phyloP scores from a whole-genome alignment of 2,888 invertebrate species.

The Eledone cirrhosa region DNA sequence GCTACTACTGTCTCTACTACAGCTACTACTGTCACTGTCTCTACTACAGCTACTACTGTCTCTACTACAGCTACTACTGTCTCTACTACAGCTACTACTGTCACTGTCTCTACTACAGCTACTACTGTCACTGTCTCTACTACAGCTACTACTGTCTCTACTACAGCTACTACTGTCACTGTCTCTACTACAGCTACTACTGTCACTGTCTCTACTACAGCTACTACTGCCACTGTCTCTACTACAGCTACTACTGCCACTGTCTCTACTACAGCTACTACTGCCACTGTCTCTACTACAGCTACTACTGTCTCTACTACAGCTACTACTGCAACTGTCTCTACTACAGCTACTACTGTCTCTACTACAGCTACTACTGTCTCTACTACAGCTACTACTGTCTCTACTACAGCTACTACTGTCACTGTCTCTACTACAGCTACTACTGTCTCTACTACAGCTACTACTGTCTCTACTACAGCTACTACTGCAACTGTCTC shows the following conservation, averaged over 20 bases:
- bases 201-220: background rate
- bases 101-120: background rate
- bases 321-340: no score
- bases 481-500: no score
- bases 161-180: constrained; percentile 16
- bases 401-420: constrained; percentile 15
- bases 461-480: background rate
- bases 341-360: background rate
- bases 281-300: no score
- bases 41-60: constrained; percentile 12
- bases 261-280: no score
- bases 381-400: background rate
- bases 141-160: background rate
- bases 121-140: background rate
- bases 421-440: background rate
- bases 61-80: constrained; percentile 19
- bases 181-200: background rate
- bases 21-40: background rate
- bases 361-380: background rate
- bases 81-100: constrained; percentile 1
- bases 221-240: no score
- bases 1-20: background rate
- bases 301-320: background rate
- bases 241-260: no score
- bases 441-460: constrained; percentile 12